Percentiles rank a stretch among this genome's conserved stretches.
These are phyloP conservation scores for Micrasema longulum DNA, from an alignment of 1,140 invertebrate species.

Conservation along the genomic window DNA sequence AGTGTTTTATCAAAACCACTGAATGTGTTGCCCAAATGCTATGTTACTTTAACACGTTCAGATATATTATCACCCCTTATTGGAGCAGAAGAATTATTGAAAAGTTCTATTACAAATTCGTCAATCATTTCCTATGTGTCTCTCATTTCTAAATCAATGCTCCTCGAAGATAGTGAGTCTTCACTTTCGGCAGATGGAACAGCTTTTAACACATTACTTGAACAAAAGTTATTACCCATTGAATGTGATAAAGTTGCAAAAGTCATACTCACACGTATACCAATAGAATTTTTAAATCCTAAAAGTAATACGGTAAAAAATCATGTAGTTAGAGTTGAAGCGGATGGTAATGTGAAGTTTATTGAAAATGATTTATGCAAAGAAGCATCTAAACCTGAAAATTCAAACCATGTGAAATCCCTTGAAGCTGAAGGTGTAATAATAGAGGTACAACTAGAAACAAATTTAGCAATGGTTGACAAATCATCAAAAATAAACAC, in stretches of 20 bases:
- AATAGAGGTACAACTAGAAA: background rate
- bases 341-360: background rate
- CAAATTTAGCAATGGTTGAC: too few relatives aligned
- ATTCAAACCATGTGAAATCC: background rate
- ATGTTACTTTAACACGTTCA: too few relatives aligned
- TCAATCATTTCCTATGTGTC: background rate
- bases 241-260: background rate
- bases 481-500: too few relatives aligned
- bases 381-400: background rate
- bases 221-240: background rate
- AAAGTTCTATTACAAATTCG: background rate
- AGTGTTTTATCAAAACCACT: too few relatives aligned
- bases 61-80: too few relatives aligned
- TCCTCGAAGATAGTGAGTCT: conserved; percentile 5
- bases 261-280: background rate
- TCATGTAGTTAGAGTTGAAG: too few relatives aligned
- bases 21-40: too few relatives aligned
- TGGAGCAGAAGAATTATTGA: background rate
- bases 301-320: background rate
- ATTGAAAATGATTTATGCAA: background rate
- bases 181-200: background rate
- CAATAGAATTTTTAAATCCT: background rate
- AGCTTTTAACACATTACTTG: background rate
- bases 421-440: background rate
- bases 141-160: conserved; percentile 10